Base-by-base conservation (phyloP, 2,888 invertebrate genomes). In the Drosophila anomalipes region DNA sequence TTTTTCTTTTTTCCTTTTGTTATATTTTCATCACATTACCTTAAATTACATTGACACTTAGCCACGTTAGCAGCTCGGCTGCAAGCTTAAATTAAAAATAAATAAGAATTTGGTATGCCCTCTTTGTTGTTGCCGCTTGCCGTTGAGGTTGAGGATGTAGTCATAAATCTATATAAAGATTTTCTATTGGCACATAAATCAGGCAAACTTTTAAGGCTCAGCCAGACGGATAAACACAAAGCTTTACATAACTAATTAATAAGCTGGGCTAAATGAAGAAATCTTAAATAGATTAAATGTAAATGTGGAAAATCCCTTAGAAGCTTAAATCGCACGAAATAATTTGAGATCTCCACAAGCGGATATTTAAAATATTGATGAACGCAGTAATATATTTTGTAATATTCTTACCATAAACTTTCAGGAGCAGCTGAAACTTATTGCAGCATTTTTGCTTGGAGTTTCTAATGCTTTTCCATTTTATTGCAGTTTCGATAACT, bases 11-110 rank as follows among this genome's bases (percentile, higher is more conserved):
- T 58, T 28, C 4, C 16, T 26, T 53, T 71, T 63, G 71, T 63
- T 47, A 52, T 70, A 83, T 76, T 83, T 71, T 80, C 76, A 71
- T 68, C 81, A 71, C 83, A 79, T 68, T 83, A 69, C 41, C 63
- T 53, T 51, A 58, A 64, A 70, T 71, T 76, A 82, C 79, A 80
- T 83, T 80, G 83, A 71, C 79, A 80, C 79, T 80, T 67, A 35
- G 76, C 58, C 67, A 63, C 33, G 70, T 61, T 58, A 26, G 30
- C 28, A 28, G 59, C 62, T 14, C 14, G 57, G 26, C 39, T 5
- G 26, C n/a, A 22, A 16, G 58, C 26, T 58, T 30, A 52, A 35
- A 69, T 69, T 57, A 35, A 51, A 67, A 56, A 35, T 26, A 32
- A 9, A 32, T 5, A 41, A 5, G 10, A 41, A 32, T 26, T 26